phyloP scores from a whole-genome alignment of 2,113 vertebrate species.

The Oxygymnocypris stewartii region DNA sequence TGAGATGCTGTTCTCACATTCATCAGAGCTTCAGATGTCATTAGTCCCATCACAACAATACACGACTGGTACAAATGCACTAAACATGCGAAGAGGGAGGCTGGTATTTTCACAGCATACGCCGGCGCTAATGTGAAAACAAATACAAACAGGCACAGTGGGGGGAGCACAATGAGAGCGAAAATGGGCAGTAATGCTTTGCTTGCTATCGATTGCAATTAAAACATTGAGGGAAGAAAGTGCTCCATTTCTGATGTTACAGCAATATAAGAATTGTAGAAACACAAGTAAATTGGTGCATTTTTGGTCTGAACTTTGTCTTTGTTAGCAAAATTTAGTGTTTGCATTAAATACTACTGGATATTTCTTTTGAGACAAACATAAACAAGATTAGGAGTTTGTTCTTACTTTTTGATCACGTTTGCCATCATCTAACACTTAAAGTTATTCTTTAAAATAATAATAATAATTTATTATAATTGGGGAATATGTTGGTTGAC shows the following conservation, averaged over 20 bases:
- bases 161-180: not conserved
- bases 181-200: conserved; percentile 1
- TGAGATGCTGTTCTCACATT: conserved; percentile 33
- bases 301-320: not conserved
- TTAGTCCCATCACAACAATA: conserved; percentile 25
- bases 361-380: not conserved
- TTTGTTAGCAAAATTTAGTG: not conserved
- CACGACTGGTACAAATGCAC: conserved; percentile 25
- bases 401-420: not conserved
- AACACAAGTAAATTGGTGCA: not conserved
- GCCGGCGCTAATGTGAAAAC: conserved; percentile 32
- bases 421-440: not conserved
- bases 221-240: not conserved
- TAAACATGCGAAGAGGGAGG: conserved; percentile 25
- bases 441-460: not conserved
- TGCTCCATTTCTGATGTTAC: not conserved
- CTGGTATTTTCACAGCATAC: conserved; percentile 38
- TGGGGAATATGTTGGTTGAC: no score
- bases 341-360: not conserved
- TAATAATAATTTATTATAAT: not conserved
- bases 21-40: conserved; percentile 30
- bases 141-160: conserved; percentile 42
- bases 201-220: conserved; percentile 11
- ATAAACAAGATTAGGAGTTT: not conserved
- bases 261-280: not conserved